Base-by-base conservation (phyloP, 2,113 vertebrate genomes). In the Thymallus thymallus region DNA sequence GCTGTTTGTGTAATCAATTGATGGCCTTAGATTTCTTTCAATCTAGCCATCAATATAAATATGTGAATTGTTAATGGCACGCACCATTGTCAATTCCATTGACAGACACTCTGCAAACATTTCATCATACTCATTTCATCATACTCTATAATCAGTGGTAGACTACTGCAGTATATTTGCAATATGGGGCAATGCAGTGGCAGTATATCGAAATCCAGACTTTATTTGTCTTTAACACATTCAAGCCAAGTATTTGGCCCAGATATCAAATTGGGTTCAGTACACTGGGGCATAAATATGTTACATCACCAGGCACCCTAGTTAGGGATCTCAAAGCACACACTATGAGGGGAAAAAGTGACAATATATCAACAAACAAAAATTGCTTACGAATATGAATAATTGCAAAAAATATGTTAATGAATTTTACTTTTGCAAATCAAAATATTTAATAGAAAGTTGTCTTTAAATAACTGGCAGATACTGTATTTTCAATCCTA, bases 211-310 rank as follows among this genome's bases (percentile, higher is more conserved):
- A 60, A 64, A 64, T 29, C 3, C 23, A 29, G 22, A 29, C 35
- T 45, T 5, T 24, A 41, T 48, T 9, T 48, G 41, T 41, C 32
- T 45, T 13, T 23, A 68, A 68, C 32, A 45, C n/a, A 68, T 46
- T 46, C 66, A 48, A 68, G 23, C 16, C 30, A 66, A 68, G 23
- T n/a, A 46, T 68, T 46, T 68, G 66, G 66, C 66, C 41, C 6
- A 68, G 66, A 46, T 68, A 46, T 26, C 20, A 22, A 68, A 23
- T 68, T 23, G n/a, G 65, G 20, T 41, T 67, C 23, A 24, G 24
- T 6, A n/a, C 5, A 68, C 66, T 23, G 2, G 35, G 23, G 20
- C n/a, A 12, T 30, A 64, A 64, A 64, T 29, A 64, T n/a, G 16
- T 23, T 22, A 61, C 20, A 61, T 60, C 56, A 60, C 56, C 56